Percentiles rank a stretch among this genome's conserved stretches.
These are phyloP conservation scores for Cheilosia variabilis DNA, from an alignment of 2,888 invertebrate species.

Conservation along the genomic window DNA sequence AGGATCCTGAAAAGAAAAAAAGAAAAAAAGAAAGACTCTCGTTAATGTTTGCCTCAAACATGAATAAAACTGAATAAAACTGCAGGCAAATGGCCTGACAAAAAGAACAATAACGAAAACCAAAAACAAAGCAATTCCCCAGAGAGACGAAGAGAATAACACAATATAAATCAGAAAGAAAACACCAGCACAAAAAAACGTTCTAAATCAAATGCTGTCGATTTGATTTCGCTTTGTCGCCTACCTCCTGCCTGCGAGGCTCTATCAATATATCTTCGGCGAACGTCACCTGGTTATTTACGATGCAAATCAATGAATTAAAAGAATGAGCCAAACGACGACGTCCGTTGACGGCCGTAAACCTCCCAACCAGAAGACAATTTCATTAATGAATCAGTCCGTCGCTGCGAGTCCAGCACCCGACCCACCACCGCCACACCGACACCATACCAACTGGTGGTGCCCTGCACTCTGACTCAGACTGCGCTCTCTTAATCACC, in stretches of 20 bases:
- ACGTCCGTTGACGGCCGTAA: conserved; percentile 74
- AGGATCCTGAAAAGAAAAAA: conserved; percentile 82
- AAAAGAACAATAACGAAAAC: conserved; percentile 3
- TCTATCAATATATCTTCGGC: conserved; percentile 63
- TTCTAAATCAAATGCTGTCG: conserved; percentile 72
- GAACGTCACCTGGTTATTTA: conserved; percentile 71
- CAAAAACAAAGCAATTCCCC: not conserved
- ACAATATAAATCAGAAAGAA: conserved; percentile 62
- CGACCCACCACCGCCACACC: not conserved
- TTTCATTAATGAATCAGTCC: conserved; percentile 74
- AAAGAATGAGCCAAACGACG: conserved; percentile 73
- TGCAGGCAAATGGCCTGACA: conserved; percentile 8
- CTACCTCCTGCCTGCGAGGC: conserved; percentile 64
- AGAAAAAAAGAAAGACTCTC: conserved; percentile 70
- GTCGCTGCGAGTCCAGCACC: conserved; percentile 34
- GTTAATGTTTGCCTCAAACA: conserved; percentile 30
- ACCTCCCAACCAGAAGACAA: conserved; percentile 75
- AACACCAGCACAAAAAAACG: conserved; percentile 20
- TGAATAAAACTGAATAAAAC: conserved; percentile 17
- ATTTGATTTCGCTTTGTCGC: conserved; percentile 75
- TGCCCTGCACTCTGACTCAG: conserved; percentile 55
- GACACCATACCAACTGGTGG: conserved; percentile 25
- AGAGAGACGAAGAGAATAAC: conserved; percentile 36
- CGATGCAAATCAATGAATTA: conserved; percentile 73
- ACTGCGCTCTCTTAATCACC: conserved; percentile 72